phyloP scores from a whole-genome alignment of 2,797 vertebrate species.

The Meda fulgida region DNA sequence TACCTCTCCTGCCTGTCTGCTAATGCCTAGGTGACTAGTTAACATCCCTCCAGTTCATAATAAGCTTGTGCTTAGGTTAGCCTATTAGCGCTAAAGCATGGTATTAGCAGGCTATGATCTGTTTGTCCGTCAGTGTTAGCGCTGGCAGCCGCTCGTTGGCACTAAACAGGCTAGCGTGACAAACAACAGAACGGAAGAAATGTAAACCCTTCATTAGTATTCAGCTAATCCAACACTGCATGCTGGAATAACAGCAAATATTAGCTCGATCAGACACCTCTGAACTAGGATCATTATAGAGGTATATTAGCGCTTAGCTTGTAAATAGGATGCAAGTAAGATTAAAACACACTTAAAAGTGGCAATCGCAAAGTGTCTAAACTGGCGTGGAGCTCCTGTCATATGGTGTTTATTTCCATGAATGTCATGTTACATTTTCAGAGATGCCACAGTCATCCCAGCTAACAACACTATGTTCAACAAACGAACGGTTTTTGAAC shows the following conservation, averaged over 20 bases:
- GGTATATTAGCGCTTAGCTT: slow-evolving; percentile 53
- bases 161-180: slow-evolving; percentile 58
- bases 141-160: slow-evolving; percentile 40
- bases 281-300: slow-evolving; percentile 50
- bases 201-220: slow-evolving; percentile 74
- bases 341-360: slow-evolving; percentile 41
- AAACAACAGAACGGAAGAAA: slow-evolving; percentile 66
- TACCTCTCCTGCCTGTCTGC: slow-evolving; percentile 53
- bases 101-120: slow-evolving; percentile 68
- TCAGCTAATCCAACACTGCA: slow-evolving; percentile 69
- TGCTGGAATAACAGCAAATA: slow-evolving; percentile 60
- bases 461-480: not conserved
- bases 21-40: slow-evolving; percentile 69
- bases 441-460: not conserved
- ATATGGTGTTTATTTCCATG: not conserved
- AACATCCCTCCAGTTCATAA: slow-evolving; percentile 72
- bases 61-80: slow-evolving; percentile 72
- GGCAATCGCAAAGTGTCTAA: not conserved
- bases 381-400: not conserved
- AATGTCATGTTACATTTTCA: not conserved
- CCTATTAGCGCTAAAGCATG: slow-evolving; percentile 70
- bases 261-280: slow-evolving; percentile 38
- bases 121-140: slow-evolving; percentile 68
- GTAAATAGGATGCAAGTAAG: slow-evolving; percentile 52
- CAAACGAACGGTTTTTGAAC: no score